Base-by-base conservation (phyloP, 2,888 invertebrate genomes). In the Dromius quadrimaculatus region DNA sequence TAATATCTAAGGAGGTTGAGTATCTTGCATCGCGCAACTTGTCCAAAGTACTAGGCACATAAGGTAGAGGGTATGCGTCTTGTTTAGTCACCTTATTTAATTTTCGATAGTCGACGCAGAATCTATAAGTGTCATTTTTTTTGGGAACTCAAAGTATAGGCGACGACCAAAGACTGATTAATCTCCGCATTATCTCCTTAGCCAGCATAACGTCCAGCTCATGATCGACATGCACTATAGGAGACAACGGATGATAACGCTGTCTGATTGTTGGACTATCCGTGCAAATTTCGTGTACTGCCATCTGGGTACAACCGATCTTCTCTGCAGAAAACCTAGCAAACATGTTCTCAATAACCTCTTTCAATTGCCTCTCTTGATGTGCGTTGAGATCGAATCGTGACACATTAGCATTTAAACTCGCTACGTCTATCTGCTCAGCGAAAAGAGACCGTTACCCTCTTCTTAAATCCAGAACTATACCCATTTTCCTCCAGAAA, bases 151-250 rank as follows among this genome's bases (percentile, higher is more conserved):
- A 73, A 0, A 77, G 74, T 2, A 77, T 74, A 1, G 76, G 76
- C 1, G 75, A 76, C 6, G 74, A 75, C 78, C 78, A 78, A 1
- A 74, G 69, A 15, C 76, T 77, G 0, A 71, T 59, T 0, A 75
- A 76, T 11, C 72, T 72, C 32, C 78, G 77, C 0, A 79, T 75
- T 0, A 78, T 74, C 0, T 73, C 75, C 0, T 74, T 41, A 1
- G 23, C 59, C 2, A 78, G n/a, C 77, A 79, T 79, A 1, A 74
- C 23, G 50, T 78, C 77, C 0, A 78, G 72, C 64, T 78, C 77
- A 1, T 20, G 54, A 28, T 74, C 20, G 1, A 75, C 41, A 1
- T 62, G 72, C 11, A 54, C 59, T 2, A 38, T 70, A 1, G 73
- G 75, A 0, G 73, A 74, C n/a, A 73, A 13, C 2, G 69, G 71